These are phyloP conservation scores for Dascyllus trimaculatus DNA, from an alignment of 2,113 vertebrate genomes.

Conservation along the genomic window DNA sequence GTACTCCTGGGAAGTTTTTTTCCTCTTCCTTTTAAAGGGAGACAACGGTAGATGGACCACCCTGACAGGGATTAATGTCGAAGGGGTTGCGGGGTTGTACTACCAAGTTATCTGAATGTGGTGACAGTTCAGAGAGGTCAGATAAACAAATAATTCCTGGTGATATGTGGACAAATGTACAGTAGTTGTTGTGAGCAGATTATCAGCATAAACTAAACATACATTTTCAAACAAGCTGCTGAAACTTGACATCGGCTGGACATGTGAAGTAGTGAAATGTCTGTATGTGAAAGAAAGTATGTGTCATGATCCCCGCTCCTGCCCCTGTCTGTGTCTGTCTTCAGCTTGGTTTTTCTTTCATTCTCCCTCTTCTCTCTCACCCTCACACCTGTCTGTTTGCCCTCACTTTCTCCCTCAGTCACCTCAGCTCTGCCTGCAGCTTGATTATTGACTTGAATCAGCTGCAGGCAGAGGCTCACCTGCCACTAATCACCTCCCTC, in stretches of 20 bases:
- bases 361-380: no score
- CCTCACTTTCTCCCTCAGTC: no score
- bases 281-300: no score
- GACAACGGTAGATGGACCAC: conserved; percentile 79
- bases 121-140: conserved; percentile 48
- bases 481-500: no score
- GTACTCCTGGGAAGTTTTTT: conserved; percentile 67
- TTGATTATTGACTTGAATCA: no score
- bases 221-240: conserved; percentile 17
- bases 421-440: no score
- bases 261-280: no score
- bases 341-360: no score
- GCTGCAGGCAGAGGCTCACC: no score
- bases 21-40: conserved; percentile 57
- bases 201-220: conserved; percentile 8
- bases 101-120: conserved; percentile 47
- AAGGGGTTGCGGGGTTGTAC: conserved; percentile 56
- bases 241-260: conserved; percentile 6
- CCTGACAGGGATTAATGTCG: conserved; percentile 66
- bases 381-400: no score
- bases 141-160: conserved; percentile 6
- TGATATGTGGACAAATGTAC: conserved; percentile 26
- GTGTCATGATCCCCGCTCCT: no score
- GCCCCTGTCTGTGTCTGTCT: no score
- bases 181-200: conserved; percentile 16